These are phyloP conservation scores for Struthidea cinerea DNA, from an alignment of 2,113 vertebrate genomes.

Conservation along the genomic window DNA sequence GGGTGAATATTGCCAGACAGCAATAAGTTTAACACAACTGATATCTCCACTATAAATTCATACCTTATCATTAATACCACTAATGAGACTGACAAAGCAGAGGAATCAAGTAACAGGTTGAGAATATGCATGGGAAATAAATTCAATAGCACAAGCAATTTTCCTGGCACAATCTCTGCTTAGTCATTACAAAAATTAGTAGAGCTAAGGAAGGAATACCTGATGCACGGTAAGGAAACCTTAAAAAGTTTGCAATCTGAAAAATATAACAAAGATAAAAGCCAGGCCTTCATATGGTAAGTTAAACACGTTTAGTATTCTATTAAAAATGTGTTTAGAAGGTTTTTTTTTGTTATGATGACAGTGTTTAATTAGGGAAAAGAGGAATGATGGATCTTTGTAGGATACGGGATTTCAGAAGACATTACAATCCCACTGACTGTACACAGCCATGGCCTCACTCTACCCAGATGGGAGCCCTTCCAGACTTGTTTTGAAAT, in stretches of 20 bases:
- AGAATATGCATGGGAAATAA: neutral
- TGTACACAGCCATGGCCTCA: neutral
- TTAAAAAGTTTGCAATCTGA: neutral
- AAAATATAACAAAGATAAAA: neutral
- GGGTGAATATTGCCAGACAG: neutral
- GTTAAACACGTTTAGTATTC: neutral
- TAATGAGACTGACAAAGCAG: neutral
- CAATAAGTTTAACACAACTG: neutral
- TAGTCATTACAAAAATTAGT: neutral
- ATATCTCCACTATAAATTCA: neutral
- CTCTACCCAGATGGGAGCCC: neutral
- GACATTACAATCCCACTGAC: too few species aligned
- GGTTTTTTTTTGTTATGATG: neutral
- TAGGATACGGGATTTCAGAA: neutral
- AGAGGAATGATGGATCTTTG: neutral
- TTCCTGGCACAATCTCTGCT: neutral
- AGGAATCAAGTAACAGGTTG: neutral
- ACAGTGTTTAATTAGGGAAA: neutral
- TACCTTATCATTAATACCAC: neutral
- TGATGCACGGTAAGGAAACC: neutral
- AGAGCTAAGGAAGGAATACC: neutral
- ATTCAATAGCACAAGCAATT: neutral
- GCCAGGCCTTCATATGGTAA: neutral
- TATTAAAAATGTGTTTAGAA: neutral
- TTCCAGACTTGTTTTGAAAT: neutral